Evolutionary conservation across 2,888 invertebrate genomes (phyloP), one percentile per base, ranked within the genome.

Genomic region (Tiphia femorata): DNA sequence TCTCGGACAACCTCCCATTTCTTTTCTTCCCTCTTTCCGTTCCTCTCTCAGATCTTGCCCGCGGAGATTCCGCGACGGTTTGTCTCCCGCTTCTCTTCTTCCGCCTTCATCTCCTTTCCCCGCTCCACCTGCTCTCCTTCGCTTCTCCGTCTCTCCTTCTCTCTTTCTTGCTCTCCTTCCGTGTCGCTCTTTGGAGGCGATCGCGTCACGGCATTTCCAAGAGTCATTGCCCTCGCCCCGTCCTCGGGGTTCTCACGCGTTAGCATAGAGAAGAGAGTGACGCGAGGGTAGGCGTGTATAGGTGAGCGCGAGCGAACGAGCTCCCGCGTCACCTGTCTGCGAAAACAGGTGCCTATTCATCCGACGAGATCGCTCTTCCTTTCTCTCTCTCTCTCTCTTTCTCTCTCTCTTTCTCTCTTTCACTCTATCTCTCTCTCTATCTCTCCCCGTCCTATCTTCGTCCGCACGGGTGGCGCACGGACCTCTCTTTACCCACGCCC

Each of bases 271-370:
- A n/a, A 23, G 33, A 29, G 44, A 30, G 6, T 10, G 29, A 20
- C 1, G n/a, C n/a, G 19, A 38, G 17, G 17, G 8, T 7, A 16
- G 51, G 58, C 61, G 67, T 57, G 55, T 61, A 57, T 48, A n/a
- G 47, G 16, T 53, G 52, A 49, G 48, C 50, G 49, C 54, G 64
- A 63, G 64, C 63, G 72, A n/a, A n/a, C n/a, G n/a, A n/a, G n/a
- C n/a, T n/a, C n/a, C n/a, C 65, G 64, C 66, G 70, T 73, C 73
- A 70, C 72, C 69, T 68, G 72, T 72, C 65, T 66, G 68, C 65
- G 68, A 68, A 72, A 75, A 67, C 77, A 75, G 77, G 74, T 73
- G 69, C 59, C 76, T 71, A 79, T 79, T 79, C 77, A 79, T 54
- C 58, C 71, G 64, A 58, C 58, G 55, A 58, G 67, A 69, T 64